phyloP scores from a whole-genome alignment of 2,113 vertebrate species.

The Bambusicola thoracicus region DNA sequence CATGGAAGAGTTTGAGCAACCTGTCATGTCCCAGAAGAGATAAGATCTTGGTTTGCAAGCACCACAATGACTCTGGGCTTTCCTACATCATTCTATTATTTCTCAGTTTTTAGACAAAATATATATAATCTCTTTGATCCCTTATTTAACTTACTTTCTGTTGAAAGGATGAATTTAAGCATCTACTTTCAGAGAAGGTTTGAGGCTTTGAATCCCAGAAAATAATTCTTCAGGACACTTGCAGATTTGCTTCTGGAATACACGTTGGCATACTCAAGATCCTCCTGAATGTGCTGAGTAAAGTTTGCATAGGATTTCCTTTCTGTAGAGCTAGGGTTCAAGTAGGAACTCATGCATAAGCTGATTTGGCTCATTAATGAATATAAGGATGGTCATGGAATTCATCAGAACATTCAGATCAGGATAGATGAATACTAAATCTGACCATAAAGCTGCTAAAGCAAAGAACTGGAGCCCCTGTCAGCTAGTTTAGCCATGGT shows the following conservation, averaged over 20 bases:
- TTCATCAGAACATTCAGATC: background rate
- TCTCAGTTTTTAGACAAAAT: background rate
- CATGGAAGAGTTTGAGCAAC: background rate
- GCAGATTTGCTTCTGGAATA: background rate
- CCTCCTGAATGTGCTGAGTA: background rate
- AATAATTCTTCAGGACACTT: background rate
- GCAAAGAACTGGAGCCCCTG: background rate
- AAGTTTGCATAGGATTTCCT: background rate
- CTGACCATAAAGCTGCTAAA: background rate
- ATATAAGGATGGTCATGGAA: background rate
- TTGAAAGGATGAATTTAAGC: background rate
- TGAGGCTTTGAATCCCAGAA: background rate
- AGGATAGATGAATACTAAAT: background rate
- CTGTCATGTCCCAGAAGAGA: background rate
- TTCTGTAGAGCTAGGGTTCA: background rate
- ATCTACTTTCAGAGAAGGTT: background rate
- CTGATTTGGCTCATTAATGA: background rate
- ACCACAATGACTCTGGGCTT: background rate
- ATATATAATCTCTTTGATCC: background rate
- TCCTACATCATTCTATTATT: background rate
- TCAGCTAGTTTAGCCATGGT: background rate
- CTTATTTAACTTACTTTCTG: background rate
- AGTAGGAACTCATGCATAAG: fast-evolving
- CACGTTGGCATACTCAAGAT: background rate
- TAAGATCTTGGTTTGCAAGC: background rate